Percentiles rank a stretch among this genome's conserved stretches.
Evolutionary conservation across 1,140 invertebrate genomes (phyloP).

Genomic region (Euura saliciscinereae): DNA sequence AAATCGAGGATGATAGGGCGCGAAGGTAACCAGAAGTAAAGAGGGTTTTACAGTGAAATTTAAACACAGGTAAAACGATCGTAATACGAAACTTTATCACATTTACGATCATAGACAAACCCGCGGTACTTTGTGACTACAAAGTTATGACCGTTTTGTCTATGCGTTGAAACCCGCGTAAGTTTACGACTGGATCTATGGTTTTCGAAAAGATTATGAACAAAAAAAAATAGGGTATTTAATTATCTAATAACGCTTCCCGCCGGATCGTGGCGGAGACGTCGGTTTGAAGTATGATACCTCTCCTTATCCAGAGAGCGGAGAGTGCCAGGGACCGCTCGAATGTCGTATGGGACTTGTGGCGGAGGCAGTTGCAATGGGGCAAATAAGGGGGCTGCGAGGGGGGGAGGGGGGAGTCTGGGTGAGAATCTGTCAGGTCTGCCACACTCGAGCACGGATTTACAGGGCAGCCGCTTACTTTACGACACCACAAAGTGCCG

Average conservation of each 20-base stretch:
- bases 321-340: background rate
- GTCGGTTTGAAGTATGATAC: too few species aligned
- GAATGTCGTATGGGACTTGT: background rate
- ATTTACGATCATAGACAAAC: too few species aligned
- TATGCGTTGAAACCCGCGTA: background rate
- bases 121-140: slow-evolving; percentile 4
- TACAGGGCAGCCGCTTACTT: slow-evolving; percentile 54
- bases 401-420: slow-evolving; percentile 14
- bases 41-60: too few species aligned
- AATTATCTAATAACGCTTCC: background rate
- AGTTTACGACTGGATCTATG: background rate
- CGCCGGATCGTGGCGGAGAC: background rate
- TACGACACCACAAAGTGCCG: slow-evolving; percentile 57
- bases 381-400: slow-evolving; percentile 7
- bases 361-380: background rate
- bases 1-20: too few species aligned
- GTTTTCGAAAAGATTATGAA: background rate
- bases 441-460: slow-evolving; percentile 55
- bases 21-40: too few species aligned
- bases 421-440: slow-evolving; percentile 48
- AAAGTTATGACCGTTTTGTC: background rate
- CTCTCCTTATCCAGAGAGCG: background rate
- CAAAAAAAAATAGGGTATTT: background rate
- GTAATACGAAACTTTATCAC: too few species aligned
- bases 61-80: too few species aligned